Conservation (phyloP, 92 coral and sea anemone species). For the Paragorgia papillata region DNA sequence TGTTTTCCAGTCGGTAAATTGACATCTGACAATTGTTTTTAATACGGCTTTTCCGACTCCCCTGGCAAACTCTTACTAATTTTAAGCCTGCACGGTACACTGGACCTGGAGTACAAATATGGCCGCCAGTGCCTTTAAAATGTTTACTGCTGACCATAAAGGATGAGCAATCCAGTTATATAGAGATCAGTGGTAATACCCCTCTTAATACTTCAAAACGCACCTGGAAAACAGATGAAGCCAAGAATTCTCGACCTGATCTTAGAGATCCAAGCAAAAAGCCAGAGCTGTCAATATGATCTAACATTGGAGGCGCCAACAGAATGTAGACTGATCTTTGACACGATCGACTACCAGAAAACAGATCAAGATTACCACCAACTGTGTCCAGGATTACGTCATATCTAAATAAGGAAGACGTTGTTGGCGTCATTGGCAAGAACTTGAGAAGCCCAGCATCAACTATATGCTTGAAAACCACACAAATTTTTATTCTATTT, state of each 20-base stretch:
- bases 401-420: conserved; percentile 67
- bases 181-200: background rate
- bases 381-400: conserved; percentile 85
- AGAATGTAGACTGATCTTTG: conserved; percentile 65
- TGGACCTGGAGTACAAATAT: no score
- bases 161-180: background rate
- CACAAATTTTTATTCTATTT: no score
- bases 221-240: conserved; percentile 70
- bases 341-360: conserved; percentile 53
- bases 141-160: no score
- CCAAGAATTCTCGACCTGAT: conserved; percentile 64
- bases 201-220: background rate
- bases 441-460: no score
- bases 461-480: no score
- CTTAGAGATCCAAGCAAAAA: conserved; percentile 64
- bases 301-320: conserved; percentile 77
- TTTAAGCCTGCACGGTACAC: no score
- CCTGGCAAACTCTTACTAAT: no score
- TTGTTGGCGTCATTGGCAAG: no score
- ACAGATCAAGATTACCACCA: conserved; percentile 67
- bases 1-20: no score
- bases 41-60: no score
- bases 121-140: no score
- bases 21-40: no score
- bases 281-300: conserved; percentile 72